phyloP scores from a whole-genome alignment of 2,797 vertebrate genomes.

The Tamandua tetradactyla region DNA sequence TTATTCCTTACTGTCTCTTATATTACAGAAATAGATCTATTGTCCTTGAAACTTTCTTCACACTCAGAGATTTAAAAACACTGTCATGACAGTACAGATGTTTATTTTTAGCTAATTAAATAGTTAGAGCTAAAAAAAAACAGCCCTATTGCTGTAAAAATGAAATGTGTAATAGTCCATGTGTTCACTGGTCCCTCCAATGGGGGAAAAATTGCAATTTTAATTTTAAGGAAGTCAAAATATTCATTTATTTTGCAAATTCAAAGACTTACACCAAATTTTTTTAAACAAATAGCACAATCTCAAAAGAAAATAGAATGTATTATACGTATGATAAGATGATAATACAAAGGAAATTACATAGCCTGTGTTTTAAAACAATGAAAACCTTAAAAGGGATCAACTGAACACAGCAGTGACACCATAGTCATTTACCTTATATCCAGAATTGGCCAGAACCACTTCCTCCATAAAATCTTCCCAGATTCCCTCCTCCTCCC shows the following conservation, averaged over 20 bases:
- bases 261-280: not conserved
- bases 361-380: not conserved
- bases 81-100: conserved; percentile 28
- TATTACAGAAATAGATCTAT: conserved; percentile 67
- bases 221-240: conserved; percentile 47
- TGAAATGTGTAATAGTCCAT: not conserved
- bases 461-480: not conserved
- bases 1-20: conserved; percentile 51
- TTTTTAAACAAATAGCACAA: conserved; percentile 19
- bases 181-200: not conserved
- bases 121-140: conserved; percentile 39
- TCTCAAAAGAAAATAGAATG: not conserved
- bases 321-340: conserved; percentile 1
- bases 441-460: not conserved
- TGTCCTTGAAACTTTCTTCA: conserved; percentile 53
- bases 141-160: not conserved
- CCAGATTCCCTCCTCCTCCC: not conserved
- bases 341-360: not conserved
- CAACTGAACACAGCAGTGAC: not conserved
- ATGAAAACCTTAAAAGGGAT: not conserved
- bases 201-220: not conserved
- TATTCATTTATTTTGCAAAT: conserved; percentile 24
- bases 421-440: not conserved
- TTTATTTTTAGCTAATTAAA: conserved; percentile 62
- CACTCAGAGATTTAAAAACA: conserved; percentile 20